These are phyloP conservation scores for Gryon sp. DNA, from an alignment of 1,140 invertebrate species.

Conservation along the genomic window DNA sequence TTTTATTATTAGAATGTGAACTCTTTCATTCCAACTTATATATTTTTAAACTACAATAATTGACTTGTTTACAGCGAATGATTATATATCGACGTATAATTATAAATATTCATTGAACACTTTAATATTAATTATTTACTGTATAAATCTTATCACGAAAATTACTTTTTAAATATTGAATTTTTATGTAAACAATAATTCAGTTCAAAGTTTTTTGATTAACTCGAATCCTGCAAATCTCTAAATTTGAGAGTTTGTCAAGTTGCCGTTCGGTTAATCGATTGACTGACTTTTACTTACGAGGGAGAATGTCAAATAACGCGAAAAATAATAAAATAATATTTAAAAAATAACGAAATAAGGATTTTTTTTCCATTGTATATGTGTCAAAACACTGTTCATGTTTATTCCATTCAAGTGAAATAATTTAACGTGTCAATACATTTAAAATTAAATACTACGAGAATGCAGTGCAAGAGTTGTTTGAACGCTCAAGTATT, in stretches of 20 bases:
- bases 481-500: constrained; percentile 6
- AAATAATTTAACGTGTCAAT: constrained; percentile 8
- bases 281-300: constrained; percentile 39
- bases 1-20: too few relatives aligned
- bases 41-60: too few relatives aligned
- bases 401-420: background rate
- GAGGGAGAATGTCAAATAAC: constrained; percentile 3
- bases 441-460: constrained; percentile 3
- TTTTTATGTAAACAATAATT: constrained; percentile 42
- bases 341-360: constrained; percentile 7
- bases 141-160: constrained; percentile 40
- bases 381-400: background rate
- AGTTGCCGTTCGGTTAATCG: constrained; percentile 31
- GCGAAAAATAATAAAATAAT: background rate
- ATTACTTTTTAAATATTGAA: too few relatives aligned
- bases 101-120: too few relatives aligned
- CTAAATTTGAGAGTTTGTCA: constrained; percentile 39
- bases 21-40: too few relatives aligned
- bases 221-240: constrained; percentile 27
- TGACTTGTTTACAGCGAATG: too few relatives aligned
- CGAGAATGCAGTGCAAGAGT: constrained; percentile 5
- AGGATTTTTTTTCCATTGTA: too few relatives aligned
- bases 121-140: too few relatives aligned
- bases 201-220: constrained; percentile 45
- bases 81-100: too few relatives aligned